Evolutionary conservation across 2,888 invertebrate species (phyloP), one percentile per base, ranked within the genome.

Genomic region (Lithophane socia): DNA sequence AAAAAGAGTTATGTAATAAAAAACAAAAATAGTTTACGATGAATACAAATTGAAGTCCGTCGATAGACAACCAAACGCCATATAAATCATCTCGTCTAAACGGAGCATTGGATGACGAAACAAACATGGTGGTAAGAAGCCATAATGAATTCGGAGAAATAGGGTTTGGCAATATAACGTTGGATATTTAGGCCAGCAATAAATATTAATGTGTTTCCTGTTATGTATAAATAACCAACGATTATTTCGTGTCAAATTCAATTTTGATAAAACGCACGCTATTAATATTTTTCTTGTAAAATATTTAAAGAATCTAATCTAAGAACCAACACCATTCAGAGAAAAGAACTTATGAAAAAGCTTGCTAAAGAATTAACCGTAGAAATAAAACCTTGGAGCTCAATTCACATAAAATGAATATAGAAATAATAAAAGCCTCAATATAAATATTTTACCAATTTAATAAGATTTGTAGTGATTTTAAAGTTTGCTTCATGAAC

Each of bases 111-210:
- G 54, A 70, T 73, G 66, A 47, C 54, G 67, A 65, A 63, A 75
- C 65, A 42, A 75, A 81, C 49, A 85, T 64, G 60, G 76, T 65
- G 74, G 37, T 29, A 79, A 47, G 58, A 47, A 61, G 42, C 61
- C 72, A 44, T 67, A 82, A 82, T 86, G 69, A 86, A 82, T 87
- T 84, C 88, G 49, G 29, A 75, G 84, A 84, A 88, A 84, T 77
- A 71, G 67, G 73, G 80, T 82, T 78, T 58, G 24, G 77, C 75
- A 73, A 84, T 88, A 88, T 82, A 78, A 77, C 66, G 64, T 61
- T 60, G 24, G 54, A 77, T 71, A 87, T 84, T 86, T 70, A 76
- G 75, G 80, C 76, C 79, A 64, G 65, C 69, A 65, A 67, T 79
- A 80, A 83, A 82, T 86, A 82, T 85, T 79, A 69, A 76, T 80